Evolutionary conservation across 2,888 invertebrate genomes (phyloP).

Genomic region (Aricia artaxerxes): DNA sequence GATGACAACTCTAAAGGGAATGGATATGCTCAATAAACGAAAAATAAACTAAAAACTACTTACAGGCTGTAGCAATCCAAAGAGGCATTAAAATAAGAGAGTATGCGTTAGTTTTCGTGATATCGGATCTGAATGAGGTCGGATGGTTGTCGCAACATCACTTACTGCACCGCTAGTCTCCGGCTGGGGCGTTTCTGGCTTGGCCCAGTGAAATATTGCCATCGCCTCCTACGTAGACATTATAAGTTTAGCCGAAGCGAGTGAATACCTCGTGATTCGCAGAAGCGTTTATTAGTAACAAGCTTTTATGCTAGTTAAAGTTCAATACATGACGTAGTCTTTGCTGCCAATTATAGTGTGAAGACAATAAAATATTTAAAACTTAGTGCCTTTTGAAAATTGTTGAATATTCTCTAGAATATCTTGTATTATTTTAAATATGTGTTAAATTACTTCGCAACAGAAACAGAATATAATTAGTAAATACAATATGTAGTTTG

Average conservation of each 20-base stretch:
- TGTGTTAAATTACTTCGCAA: not conserved
- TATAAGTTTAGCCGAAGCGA: conserved; percentile 61
- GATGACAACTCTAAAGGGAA: conserved; percentile 1
- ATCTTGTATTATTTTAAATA: not conserved
- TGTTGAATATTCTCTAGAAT: not conserved
- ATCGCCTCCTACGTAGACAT: conserved; percentile 75
- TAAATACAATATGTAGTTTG: not conserved
- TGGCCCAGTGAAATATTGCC: conserved; percentile 71
- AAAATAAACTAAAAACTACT: conserved; percentile 54
- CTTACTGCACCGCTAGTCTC: conserved; percentile 76
- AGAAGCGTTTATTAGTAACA: conserved; percentile 40
- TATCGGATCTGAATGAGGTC: conserved; percentile 57
- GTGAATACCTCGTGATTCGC: conserved; percentile 41
- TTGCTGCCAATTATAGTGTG: not conserved
- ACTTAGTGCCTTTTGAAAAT: not conserved
- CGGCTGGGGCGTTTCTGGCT: conserved; percentile 67
- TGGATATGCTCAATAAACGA: conserved; percentile 23
- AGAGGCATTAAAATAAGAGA: conserved; percentile 73
- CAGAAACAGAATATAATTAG: not conserved
- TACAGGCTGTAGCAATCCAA: conserved; percentile 76
- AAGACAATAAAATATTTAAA: not conserved
- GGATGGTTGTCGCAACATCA: conserved; percentile 58
- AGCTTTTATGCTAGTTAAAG: not conserved
- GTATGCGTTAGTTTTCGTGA: conserved; percentile 75
- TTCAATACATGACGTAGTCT: not conserved